Evolutionary conservation across 2,888 invertebrate genomes (phyloP).

Genomic region (Crematogaster levior): DNA sequence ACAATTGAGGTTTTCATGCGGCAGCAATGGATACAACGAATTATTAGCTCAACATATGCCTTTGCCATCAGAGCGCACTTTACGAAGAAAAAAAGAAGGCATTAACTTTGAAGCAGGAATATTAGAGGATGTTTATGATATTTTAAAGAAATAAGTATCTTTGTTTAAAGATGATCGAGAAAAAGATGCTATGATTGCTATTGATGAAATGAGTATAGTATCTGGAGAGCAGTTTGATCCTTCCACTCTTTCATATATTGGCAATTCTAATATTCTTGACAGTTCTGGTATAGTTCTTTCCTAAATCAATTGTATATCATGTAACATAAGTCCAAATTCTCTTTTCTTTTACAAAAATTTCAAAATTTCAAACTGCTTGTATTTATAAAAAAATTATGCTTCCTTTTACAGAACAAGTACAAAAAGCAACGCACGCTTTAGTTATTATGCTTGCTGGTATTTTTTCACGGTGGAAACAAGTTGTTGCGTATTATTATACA

Average conservation of each 20-base stretch:
- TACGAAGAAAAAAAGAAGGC: slow-evolving; percentile 54
- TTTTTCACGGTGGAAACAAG: slow-evolving; percentile 27
- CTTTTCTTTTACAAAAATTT: neutral
- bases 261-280: slow-evolving; percentile 1
- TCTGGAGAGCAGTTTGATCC: slow-evolving; percentile 29
- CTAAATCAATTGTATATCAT: too few relatives aligned
- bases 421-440: slow-evolving; percentile 38
- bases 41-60: slow-evolving; percentile 53
- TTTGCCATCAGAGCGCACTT: slow-evolving; percentile 57
- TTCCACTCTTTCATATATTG: slow-evolving; percentile 38
- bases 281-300: slow-evolving; percentile 5
- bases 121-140: slow-evolving; percentile 39
- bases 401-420: slow-evolving; percentile 9
- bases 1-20: slow-evolving; percentile 57
- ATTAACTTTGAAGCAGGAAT: slow-evolving; percentile 53
- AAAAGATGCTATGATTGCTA: slow-evolving; percentile 39
- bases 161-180: slow-evolving; percentile 18
- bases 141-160: slow-evolving; percentile 40
- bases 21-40: slow-evolving; percentile 59
- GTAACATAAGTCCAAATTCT: too few relatives aligned
- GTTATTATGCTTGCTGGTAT: slow-evolving; percentile 56
- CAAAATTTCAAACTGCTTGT: neutral
- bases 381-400: neutral
- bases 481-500: slow-evolving; percentile 30
- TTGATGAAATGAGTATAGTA: slow-evolving; percentile 53